Conservation (phyloP, 2,113 vertebrate species). For the Felis catus region DNA sequence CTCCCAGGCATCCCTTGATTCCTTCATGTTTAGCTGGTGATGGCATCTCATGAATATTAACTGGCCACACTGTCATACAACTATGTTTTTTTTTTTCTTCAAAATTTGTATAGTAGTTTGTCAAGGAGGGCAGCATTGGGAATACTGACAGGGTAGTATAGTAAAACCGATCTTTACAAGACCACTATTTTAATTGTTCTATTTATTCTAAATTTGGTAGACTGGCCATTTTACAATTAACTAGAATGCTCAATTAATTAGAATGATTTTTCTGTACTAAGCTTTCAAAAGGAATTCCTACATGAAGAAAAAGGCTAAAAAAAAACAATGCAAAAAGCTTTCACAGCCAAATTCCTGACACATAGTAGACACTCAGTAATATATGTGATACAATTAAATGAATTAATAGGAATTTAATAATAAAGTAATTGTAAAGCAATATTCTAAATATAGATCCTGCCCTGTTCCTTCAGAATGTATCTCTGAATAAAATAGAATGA, state of each 20-base stretch:
- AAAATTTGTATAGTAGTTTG: background rate
- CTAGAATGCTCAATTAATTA: slow-evolving; percentile 27
- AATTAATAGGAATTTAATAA: background rate
- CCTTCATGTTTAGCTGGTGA: background rate
- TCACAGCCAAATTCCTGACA: background rate
- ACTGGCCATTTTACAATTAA: slow-evolving; percentile 13
- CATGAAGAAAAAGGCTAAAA: background rate
- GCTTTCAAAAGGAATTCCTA: slow-evolving; percentile 6
- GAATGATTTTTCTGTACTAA: background rate
- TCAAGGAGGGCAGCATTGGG: background rate
- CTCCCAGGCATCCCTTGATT: background rate
- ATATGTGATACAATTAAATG: background rate
- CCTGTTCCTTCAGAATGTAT: background rate
- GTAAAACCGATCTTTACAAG: background rate
- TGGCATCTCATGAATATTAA: background rate
- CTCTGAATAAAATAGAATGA: background rate
- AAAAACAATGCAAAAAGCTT: background rate
- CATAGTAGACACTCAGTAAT: background rate
- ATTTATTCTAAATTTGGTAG: background rate
- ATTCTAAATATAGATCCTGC: background rate
- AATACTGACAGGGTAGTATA: background rate
- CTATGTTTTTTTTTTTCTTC: background rate
- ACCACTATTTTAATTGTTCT: background rate
- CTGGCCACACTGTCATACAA: background rate
- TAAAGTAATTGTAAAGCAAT: background rate